These are phyloP conservation scores for Moxostoma hubbsi DNA, from an alignment of 2,797 vertebrate species.

Conservation along the genomic window DNA sequence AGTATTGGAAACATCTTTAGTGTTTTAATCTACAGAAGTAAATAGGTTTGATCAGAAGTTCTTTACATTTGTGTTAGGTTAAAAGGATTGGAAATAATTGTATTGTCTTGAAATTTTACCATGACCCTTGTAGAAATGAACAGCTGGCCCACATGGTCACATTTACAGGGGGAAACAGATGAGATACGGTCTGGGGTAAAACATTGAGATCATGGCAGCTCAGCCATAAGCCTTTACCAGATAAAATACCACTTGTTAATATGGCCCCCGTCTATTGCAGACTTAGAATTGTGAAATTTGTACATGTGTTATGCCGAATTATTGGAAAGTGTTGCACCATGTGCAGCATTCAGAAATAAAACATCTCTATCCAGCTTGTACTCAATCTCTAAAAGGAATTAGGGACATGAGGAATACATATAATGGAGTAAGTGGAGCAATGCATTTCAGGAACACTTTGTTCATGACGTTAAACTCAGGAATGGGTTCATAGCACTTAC, in stretches of 20 bases:
- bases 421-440: not conserved
- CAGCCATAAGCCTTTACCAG: not conserved
- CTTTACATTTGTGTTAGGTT: not conserved
- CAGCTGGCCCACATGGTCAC: not conserved
- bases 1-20: no score
- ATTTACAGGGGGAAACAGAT: not conserved
- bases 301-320: not conserved
- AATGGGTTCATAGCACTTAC: not conserved
- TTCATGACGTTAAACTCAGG: not conserved
- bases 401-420: not conserved
- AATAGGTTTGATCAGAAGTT: not conserved
- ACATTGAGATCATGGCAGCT: not conserved
- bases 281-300: constrained; percentile 25
- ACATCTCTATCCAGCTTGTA: constrained; percentile 20
- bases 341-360: constrained; percentile 7
- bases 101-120: not conserved
- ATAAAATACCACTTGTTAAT: constrained; percentile 8
- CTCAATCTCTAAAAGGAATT: not conserved
- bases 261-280: not conserved
- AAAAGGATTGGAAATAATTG: not conserved
- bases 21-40: not conserved
- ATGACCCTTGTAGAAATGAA: not conserved
- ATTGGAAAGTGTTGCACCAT: not conserved
- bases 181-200: not conserved
- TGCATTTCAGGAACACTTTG: not conserved